Evolutionary conservation across 1,140 invertebrate species (phyloP).

Genomic region (Brachionus rotundiformis): DNA sequence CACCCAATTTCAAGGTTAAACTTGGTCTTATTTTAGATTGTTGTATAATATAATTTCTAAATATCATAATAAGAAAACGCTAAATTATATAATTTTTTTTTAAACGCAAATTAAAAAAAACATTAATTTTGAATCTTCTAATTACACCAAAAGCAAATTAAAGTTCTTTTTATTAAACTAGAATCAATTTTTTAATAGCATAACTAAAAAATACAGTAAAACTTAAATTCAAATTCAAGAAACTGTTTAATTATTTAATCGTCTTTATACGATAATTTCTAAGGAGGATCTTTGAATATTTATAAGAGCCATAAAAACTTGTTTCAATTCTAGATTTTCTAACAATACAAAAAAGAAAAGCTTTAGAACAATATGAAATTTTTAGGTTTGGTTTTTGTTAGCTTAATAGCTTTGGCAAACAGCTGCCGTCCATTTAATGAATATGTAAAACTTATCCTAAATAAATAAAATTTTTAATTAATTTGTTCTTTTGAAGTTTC

Average conservation of each 20-base stretch:
- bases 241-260: constrained; percentile 1
- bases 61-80: not conserved
- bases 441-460: not conserved
- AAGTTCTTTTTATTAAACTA: not conserved
- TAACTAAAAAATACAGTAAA: not conserved
- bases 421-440: not conserved
- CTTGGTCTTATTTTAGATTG: not conserved
- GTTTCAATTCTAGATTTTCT: not conserved
- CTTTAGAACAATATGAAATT: constrained; percentile 5
- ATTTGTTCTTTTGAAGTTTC: constrained; percentile 6
- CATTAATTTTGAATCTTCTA: not conserved
- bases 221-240: not conserved
- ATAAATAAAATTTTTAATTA: not conserved
- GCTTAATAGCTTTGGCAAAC: not conserved
- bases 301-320: not conserved
- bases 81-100: not conserved
- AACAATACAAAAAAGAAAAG: not conserved
- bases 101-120: not conserved
- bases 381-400: not conserved
- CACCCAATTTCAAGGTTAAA: not conserved
- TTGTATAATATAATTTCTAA: not conserved
- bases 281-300: not conserved
- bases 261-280: not conserved
- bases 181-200: not conserved
- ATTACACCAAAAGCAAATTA: constrained; percentile 7